Percentiles rank a stretch among this genome's conserved stretches.
phyloP scores from a whole-genome alignment of 2,888 invertebrate genomes.

The Agrochola macilenta region DNA sequence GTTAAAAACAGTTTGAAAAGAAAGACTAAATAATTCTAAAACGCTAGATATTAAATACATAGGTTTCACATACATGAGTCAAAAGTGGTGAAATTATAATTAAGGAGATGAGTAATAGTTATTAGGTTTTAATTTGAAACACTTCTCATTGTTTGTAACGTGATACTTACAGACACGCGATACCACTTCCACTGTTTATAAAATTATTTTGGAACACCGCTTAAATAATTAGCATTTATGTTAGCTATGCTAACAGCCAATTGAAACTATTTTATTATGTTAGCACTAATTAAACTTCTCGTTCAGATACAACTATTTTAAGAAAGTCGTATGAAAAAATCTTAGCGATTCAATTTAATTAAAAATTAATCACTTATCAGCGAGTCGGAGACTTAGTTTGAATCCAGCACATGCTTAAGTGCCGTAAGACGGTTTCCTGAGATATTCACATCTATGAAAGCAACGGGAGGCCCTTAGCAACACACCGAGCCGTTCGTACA shows the following conservation, averaged over 20 bases:
- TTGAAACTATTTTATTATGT: not conserved
- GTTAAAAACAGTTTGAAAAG: conserved; percentile 21
- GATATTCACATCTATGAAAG: conserved; percentile 46
- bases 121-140: conserved; percentile 40
- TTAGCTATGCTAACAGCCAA: conserved; percentile 14
- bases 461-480: conserved; percentile 40
- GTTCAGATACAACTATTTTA: conserved; percentile 1
- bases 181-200: conserved; percentile 28
- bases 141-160: conserved; percentile 47
- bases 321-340: conserved; percentile 10
- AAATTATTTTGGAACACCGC: conserved; percentile 43
- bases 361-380: conserved; percentile 23
- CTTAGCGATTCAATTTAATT: conserved; percentile 29
- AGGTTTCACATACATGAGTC: not conserved
- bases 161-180: conserved; percentile 62
- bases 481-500: conserved; percentile 46
- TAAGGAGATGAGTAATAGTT: not conserved
- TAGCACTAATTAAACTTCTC: conserved; percentile 14
- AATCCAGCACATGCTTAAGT: conserved; percentile 19
- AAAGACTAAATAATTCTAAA: not conserved
- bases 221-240: conserved; percentile 43
- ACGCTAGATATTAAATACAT: not conserved
- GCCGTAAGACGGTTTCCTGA: conserved; percentile 29
- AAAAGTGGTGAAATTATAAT: conserved; percentile 33
- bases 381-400: conserved; percentile 28